Percentiles rank a stretch among this genome's conserved stretches.
These are phyloP conservation scores for Phoenicopterus ruber DNA, from an alignment of 2,113 vertebrate species.

Conservation along the genomic window DNA sequence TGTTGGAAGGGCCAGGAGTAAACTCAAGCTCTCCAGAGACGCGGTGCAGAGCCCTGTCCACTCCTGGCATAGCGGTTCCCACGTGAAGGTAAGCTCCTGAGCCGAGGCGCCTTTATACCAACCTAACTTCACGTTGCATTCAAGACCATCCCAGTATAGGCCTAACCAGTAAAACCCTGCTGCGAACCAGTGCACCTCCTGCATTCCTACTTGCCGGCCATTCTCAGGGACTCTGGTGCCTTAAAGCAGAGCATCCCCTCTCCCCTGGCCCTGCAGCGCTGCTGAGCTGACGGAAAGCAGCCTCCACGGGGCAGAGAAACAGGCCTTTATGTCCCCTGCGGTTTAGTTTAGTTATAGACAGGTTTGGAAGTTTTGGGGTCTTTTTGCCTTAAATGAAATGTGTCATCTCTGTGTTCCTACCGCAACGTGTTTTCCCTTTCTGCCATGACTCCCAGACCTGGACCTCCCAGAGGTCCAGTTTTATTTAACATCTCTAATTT, in stretches of 20 bases:
- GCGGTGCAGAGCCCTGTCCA: neutral
- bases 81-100: no score
- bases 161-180: neutral
- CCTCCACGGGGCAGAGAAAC: neutral
- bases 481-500: neutral
- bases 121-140: neutral
- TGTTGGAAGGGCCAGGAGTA: neutral
- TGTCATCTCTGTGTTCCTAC: neutral
- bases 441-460: neutral
- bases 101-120: neutral
- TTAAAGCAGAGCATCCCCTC: neutral
- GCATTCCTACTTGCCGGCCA: no score
- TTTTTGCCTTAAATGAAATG: neutral
- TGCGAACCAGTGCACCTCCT: neutral
- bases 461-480: neutral
- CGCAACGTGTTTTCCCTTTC: neutral
- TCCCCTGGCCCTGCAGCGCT: neutral
- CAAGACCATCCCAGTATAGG: no score
- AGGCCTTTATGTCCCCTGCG: neutral
- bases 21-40: neutral
- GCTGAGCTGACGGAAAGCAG: neutral
- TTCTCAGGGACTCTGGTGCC: neutral
- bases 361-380: neutral
- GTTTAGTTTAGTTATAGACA: neutral
- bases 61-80: neutral